Base-by-base conservation (phyloP, 2,888 invertebrate species). In the Laothoe populi region DNA sequence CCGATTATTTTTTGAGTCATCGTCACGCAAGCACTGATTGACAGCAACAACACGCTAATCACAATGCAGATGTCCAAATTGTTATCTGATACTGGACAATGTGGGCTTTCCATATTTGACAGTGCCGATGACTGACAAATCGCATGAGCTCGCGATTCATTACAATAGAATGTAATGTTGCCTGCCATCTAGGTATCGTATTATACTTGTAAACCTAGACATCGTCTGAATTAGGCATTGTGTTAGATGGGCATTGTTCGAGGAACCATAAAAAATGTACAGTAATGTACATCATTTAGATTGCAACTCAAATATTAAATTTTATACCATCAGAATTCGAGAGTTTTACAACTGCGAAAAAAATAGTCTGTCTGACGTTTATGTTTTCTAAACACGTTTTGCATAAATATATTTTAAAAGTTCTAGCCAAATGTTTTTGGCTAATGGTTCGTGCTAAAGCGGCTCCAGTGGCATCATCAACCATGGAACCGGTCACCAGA, bases 11-110 rank as follows among this genome's bases (percentile, higher is more conserved):
- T 81, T 83, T 83, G 83, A 80, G 75, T 64, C 66, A 68, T 72
- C 76, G 75, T 76, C 78, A 79, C 76, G 80, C 82, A 84, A 84
- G 79, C 74, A 78, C 71, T 84, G 86, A 86, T 84, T 86, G 86
- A 88, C 88, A 86, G 79, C 78, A 80, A 82, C 83, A 82, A 82
- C 77, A 75, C 73, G 78, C 81, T 82, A 82, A 86, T 86, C 83
- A 76, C 74, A 79, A 81, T 82, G 84, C 88, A 86, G 81, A 87
- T 88, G 86, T 83, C 77, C 76, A 72, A 77, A 81, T 75, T 79
- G 86, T 86, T 88, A 90, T 90, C 89, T 85, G 88, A 90, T 88
- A 87, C 73, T 71, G 79, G 74, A 77, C 78, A 75, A 68, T 75
- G 77, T 78, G 75, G 80, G 77, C 79, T 85, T 84, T 82, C 77